Base-by-base conservation (phyloP, 2,797 vertebrate genomes). In the Pterois miles region DNA sequence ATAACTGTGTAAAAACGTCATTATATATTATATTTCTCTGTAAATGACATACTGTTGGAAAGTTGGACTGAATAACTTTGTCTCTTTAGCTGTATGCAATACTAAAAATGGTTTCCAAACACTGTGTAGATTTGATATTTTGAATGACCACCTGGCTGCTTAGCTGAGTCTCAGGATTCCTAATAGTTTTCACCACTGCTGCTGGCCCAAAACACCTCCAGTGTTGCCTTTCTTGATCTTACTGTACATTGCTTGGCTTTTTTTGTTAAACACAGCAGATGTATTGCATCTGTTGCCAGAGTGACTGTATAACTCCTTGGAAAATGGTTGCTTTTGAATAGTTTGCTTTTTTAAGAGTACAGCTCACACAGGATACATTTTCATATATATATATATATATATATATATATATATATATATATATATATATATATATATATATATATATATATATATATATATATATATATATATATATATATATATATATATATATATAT, bases 231-330 rank as follows among this genome's bases (percentile, higher is more conserved):
- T 63, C 62, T 65, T 27, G 1, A 46, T 74, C 36, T 72, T 40
- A 29, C 29, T 36, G 36, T 27, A 69, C 59, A 34, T 16, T 65
- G 50, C 40, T 75, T 38, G 38, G 59, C 48, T 75, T 62, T 40
- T 59, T 74, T 67, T 46, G 58, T 75, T 73, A 43, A 66, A 46
- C 25, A 50, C 60, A 40, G 53, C 71, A 73, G 64, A 76, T 57
- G 40, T 58, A 40, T 60, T 72, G 70, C 59, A 78, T 76, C 70
- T 72, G 71, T 46, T 83, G 64, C 71, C 46, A 74, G 52, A 83
- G 56, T 38, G 54, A 71, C 57, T 78, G 64, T 71, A 70, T 73
- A 69, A 81, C 63, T 73, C 85, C 43, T 70, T 3, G 9, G 78
- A 77, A 80, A 50, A 63, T 16, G 40, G 29, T 48, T 74, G 72